These are phyloP conservation scores for Diplodus sargus DNA, from an alignment of 2,797 vertebrate genomes.

Conservation along the genomic window DNA sequence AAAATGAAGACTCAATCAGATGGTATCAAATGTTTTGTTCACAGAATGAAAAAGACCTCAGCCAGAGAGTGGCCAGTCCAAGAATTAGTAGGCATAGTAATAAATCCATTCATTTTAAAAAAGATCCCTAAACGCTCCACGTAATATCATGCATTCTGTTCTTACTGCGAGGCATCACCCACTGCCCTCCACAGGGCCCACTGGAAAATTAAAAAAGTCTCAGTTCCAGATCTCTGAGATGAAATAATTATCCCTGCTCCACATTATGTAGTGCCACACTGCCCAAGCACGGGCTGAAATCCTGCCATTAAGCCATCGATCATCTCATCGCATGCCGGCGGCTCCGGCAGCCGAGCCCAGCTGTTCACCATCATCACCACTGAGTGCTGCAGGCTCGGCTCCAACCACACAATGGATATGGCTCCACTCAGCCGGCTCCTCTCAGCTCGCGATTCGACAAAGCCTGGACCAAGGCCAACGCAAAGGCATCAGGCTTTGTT, in stretches of 20 bases:
- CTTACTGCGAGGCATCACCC: slow-evolving; percentile 3
- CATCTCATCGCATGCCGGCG: slow-evolving; percentile 31
- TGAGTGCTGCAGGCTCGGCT: slow-evolving; percentile 60
- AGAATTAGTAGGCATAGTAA: not conserved
- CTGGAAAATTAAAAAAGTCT: slow-evolving; percentile 22
- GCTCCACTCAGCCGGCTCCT: slow-evolving; percentile 39
- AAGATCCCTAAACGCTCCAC: not conserved
- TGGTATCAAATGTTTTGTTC: slow-evolving; percentile 5
- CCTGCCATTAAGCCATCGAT: slow-evolving; percentile 63
- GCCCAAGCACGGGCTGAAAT: slow-evolving; percentile 51
- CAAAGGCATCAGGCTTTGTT: slow-evolving; percentile 10
- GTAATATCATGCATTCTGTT: not conserved
- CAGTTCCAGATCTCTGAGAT: slow-evolving; percentile 21
- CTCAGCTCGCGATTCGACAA: slow-evolving; percentile 36
- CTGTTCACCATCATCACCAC: slow-evolving; percentile 69
- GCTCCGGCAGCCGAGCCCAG: slow-evolving; percentile 53
- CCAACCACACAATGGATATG: slow-evolving; percentile 52
- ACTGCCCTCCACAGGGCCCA: slow-evolving; percentile 1
- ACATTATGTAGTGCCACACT: slow-evolving; percentile 29
- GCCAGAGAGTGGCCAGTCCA: not conserved
- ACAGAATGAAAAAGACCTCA: slow-evolving; percentile 7
- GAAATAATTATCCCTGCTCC: slow-evolving; percentile 52
- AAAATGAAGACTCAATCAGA: not conserved
- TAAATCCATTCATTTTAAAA: slow-evolving; percentile 27
- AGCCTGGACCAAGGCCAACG: slow-evolving; percentile 41